Conservation (phyloP, 2,113 vertebrate species). For the Callithrix jacchus region DNA sequence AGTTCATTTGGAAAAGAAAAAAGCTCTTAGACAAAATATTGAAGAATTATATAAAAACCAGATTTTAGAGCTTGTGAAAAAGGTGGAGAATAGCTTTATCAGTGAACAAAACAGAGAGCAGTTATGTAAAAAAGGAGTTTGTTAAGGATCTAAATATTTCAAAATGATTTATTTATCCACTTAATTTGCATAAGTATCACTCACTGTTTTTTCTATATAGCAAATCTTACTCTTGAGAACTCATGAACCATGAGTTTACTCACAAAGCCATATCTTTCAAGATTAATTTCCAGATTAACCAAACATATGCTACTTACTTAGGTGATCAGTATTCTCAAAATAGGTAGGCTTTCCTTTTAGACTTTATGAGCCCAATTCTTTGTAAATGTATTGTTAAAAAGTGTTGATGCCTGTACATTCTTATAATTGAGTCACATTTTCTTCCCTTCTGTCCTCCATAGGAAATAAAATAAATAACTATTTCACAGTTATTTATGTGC, state of each 20-base stretch:
- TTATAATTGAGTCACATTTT: background rate
- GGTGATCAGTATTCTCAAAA: background rate
- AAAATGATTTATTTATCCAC: background rate
- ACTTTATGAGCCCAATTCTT: background rate
- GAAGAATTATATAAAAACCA: background rate
- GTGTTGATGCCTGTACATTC: background rate
- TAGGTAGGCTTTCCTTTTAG: background rate
- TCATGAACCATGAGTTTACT: background rate
- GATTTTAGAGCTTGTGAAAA: no score
- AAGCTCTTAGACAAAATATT: background rate
- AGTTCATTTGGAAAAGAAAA: background rate
- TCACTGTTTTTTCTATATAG: background rate
- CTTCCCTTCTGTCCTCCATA: background rate
- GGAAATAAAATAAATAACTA: constrained; percentile 21
- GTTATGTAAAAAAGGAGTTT: background rate
- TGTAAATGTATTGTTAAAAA: background rate
- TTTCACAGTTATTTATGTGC: background rate
- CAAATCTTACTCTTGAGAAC: background rate
- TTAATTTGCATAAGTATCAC: background rate
- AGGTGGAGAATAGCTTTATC: no score
- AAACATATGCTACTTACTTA: background rate
- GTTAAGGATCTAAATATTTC: background rate
- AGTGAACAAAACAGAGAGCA: background rate
- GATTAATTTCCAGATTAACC: background rate
- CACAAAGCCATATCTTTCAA: background rate